These are phyloP conservation scores for Perca flavescens DNA, from an alignment of 2,113 vertebrate genomes.

Conservation along the genomic window DNA sequence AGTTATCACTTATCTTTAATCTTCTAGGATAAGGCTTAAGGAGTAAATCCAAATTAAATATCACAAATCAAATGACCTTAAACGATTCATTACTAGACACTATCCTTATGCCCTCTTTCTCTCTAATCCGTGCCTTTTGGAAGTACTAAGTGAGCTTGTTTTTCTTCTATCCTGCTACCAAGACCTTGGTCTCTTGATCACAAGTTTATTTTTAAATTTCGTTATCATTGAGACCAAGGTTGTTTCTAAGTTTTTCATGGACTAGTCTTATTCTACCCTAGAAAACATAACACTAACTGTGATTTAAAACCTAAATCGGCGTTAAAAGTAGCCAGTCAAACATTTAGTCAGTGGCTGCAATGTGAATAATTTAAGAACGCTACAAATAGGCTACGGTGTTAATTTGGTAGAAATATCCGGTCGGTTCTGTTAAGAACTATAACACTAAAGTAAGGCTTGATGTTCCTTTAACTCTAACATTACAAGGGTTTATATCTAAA, in stretches of 20 bases:
- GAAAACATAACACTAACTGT: neutral
- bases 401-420: conserved; percentile 16
- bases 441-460: neutral
- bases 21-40: conserved; percentile 28
- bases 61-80: conserved; percentile 51
- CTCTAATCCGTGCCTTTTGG: neutral
- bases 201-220: neutral
- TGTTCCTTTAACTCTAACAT: neutral
- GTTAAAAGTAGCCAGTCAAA: neutral
- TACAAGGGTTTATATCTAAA: neutral
- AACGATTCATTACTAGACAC: conserved; percentile 34
- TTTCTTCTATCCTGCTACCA: neutral
- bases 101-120: neutral
- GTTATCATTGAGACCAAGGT: neutral
- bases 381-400: neutral
- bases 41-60: conserved; percentile 51
- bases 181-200: neutral
- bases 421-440: neutral
- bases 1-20: conserved; percentile 53
- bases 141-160: neutral
- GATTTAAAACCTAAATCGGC: neutral
- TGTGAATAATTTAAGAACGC: neutral
- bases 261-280: neutral
- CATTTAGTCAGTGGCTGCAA: neutral
- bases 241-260: neutral